phyloP scores from a whole-genome alignment of 1,140 invertebrate species.

The Drusus annulatus region DNA sequence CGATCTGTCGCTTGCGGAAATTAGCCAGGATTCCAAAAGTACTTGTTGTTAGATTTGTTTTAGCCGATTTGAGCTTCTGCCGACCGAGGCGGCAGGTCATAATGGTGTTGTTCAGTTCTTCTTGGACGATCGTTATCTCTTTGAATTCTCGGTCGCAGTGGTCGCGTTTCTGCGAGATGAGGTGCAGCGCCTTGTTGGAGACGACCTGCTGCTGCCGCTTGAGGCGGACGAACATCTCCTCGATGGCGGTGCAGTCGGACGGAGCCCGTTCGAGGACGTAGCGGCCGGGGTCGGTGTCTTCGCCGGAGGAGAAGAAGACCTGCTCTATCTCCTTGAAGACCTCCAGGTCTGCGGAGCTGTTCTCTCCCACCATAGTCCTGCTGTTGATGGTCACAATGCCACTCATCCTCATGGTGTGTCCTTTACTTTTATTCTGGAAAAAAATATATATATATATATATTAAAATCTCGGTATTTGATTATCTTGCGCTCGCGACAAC shows the following conservation, averaged over 20 bases:
- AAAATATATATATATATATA: too few species aligned
- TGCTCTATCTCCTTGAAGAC: constrained; percentile 57
- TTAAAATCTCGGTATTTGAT: too few species aligned
- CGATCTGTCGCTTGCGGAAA: constrained; percentile 87
- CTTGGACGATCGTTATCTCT: constrained; percentile 84
- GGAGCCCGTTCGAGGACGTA: constrained; percentile 66
- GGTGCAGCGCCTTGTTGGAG: constrained; percentile 90
- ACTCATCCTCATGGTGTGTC: constrained; percentile 1
- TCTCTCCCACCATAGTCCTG: constrained; percentile 47
- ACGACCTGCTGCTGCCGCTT: constrained; percentile 79
- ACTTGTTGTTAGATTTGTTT: constrained; percentile 86
- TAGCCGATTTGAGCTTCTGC: constrained; percentile 80
- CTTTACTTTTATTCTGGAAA: background rate
- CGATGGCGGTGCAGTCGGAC: constrained; percentile 64
- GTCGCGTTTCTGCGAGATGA: constrained; percentile 91
- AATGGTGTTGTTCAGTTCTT: constrained; percentile 80
- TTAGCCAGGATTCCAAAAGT: constrained; percentile 91
- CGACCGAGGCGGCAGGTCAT: constrained; percentile 81
- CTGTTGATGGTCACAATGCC: constrained; percentile 48
- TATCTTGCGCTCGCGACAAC: too few species aligned
- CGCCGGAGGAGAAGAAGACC: constrained; percentile 48
- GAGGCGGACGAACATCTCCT: constrained; percentile 67
- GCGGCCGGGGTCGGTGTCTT: constrained; percentile 52
- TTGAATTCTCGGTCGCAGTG: constrained; percentile 88
- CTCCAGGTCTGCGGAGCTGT: constrained; percentile 52